Base-by-base conservation (phyloP, 2,113 vertebrate species). In the Clarias gariepinus region DNA sequence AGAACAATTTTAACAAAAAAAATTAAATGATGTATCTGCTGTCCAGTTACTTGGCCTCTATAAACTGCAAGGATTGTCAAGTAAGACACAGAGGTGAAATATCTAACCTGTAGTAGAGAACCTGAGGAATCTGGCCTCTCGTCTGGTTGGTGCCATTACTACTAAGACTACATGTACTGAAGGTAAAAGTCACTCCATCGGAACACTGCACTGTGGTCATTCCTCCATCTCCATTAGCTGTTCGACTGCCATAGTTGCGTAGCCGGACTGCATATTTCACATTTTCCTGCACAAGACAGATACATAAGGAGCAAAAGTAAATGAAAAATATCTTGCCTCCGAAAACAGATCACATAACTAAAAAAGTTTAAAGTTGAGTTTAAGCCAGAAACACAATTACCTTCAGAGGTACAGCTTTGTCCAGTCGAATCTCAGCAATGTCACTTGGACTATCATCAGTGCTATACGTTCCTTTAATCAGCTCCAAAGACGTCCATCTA, bases 71-170 rank as follows among this genome's bases (percentile, higher is more conserved):
- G 36, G 41, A n/a, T 16, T 57, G 53, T 30, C 47, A 53, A 55
- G 25, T 15, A 30, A 28, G 15, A 58, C 9, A 64, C 2, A 60
- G 3, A 69, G 47, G 2, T 55, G 16, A 47, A 33, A 58, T 25
- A 28, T 28, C 85, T 66, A 57, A 99, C 98, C 98, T 97, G 94
- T 99, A 99, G 93, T 99, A 99, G 18, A 99, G 96, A 52, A 99
- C 96, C 94, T 99, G 98, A 11, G 98, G 98, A 89, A 99, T 97
- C 63, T 99, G 98, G 36, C 98, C 98, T 90, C 98, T 94, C 0
- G 98, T 99, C 94, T 99, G 98, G 89, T 99, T 99, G 88, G 98
- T 99, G 84, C 98, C 98, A n/a, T 99, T 99, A 91, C 98, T 99
- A 92, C 98, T 99, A 91, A 99, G 92, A 91, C 98, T 99, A 84